phyloP scores from a whole-genome alignment of 1,140 invertebrate genomes.

The Danaus plexippus region DNA sequence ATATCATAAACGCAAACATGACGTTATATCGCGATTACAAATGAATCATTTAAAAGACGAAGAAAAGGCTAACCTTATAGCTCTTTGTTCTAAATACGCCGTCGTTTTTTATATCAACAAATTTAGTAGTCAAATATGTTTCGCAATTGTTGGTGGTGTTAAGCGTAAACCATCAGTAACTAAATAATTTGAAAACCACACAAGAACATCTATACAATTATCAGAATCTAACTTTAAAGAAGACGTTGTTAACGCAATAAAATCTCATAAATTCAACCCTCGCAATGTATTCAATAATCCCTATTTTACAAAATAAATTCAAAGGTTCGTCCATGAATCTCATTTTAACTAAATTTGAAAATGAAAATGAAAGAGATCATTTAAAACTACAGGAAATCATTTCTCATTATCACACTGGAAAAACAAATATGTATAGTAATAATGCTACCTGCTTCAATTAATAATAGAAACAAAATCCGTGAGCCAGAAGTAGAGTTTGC shows the following conservation, averaged over 20 bases:
- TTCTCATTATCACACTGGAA: slow-evolving; percentile 3
- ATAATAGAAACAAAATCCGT: no score
- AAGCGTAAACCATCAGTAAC: slow-evolving; percentile 6
- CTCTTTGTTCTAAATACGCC: no score
- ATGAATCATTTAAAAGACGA: no score
- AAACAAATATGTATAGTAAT: no score
- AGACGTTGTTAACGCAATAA: slow-evolving; percentile 9
- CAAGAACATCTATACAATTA: slow-evolving; percentile 8
- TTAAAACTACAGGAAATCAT: slow-evolving; percentile 13
- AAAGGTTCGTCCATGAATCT: slow-evolving; percentile 17
- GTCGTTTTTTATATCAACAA: background rate
- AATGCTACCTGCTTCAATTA: no score
- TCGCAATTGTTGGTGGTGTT: slow-evolving; percentile 4
- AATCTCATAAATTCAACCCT: slow-evolving; percentile 9
- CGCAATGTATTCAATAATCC: slow-evolving; percentile 14
- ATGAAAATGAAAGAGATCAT: slow-evolving; percentile 15
- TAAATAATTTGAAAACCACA: slow-evolving; percentile 10
- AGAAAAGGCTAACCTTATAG: no score
- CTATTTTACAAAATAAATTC: slow-evolving; percentile 15
- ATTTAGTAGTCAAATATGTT: slow-evolving; percentile 7
- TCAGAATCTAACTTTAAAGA: slow-evolving; percentile 10
- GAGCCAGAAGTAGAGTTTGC: no score
- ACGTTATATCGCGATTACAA: no score
- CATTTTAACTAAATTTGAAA: slow-evolving; percentile 11
- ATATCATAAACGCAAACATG: no score